These are phyloP conservation scores for Nasonovia ribisnigri DNA, from an alignment of 2,888 invertebrate genomes.

Conservation along the genomic window DNA sequence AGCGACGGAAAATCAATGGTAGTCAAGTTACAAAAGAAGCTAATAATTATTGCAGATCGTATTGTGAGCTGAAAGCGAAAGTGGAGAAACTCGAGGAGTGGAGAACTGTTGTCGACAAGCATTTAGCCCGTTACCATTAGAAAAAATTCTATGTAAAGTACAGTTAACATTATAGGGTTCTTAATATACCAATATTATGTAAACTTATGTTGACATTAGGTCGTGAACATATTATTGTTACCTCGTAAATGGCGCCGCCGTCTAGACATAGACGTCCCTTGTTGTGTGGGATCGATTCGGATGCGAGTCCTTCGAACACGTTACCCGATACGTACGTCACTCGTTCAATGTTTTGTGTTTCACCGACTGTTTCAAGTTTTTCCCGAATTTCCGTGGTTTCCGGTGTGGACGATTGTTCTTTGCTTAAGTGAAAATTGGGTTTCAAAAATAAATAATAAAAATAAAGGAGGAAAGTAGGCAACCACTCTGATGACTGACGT, in stretches of 20 bases:
- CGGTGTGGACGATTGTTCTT: background rate
- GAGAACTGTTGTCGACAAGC: constrained; percentile 18
- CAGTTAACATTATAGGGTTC: background rate
- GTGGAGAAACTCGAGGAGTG: constrained; percentile 4
- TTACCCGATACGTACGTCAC: background rate
- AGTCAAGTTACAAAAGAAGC: background rate
- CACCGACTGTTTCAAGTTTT: background rate
- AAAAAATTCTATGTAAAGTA: background rate
- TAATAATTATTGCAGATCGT: background rate
- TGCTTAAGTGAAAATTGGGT: background rate
- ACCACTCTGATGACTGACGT: too few relatives aligned
- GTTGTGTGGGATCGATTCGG: background rate
- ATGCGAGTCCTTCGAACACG: constrained; percentile 18
- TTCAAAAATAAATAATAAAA: background rate
- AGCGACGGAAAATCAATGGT: background rate
- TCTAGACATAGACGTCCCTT: constrained; percentile 2
- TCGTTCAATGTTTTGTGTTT: background rate
- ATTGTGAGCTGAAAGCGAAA: constrained; percentile 33
- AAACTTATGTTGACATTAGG: background rate
- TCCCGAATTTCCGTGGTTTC: background rate
- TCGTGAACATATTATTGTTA: background rate
- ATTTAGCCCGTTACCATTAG: constrained; percentile 13
- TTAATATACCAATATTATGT: background rate
- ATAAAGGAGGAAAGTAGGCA: too few relatives aligned
- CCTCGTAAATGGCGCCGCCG: constrained; percentile 11